Evolutionary conservation across 2,797 vertebrate genomes (phyloP), one percentile per base, ranked within the genome.

Genomic region (Bothrops alternatus): DNA sequence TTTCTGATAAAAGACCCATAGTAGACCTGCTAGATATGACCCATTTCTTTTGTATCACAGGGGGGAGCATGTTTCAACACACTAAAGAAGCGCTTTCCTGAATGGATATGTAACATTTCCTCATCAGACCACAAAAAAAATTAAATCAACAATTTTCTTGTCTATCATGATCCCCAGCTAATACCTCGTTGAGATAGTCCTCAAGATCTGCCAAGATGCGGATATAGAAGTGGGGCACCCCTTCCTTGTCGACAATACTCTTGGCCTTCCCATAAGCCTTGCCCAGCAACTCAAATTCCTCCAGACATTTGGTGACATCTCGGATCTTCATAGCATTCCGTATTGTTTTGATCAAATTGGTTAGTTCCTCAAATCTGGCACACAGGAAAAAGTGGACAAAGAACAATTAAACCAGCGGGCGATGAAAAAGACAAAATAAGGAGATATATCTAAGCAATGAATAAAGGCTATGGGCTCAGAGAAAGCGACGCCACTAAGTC

Each of bases 281-380:
- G 95, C 98, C 98, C 63, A 99, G 95, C 96, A 98, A 98, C 96
- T 99, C 99, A 96, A 99, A 99, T 95, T 99, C 99, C 97, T 99
- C 99, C 93, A 99, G 95, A 96, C 98, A 99, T 95, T 99, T 98
- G 90, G 99, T 97, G 97, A 99, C 98, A 97, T 99, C 99, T 1
- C 98, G 97, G 93, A 99, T 99, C 97, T 99, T 99, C 98, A 99
- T 99, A 89, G 99, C 99, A 94, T 99, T 99, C 47, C 98, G 98
- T 94, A 99, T 99, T 1, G 99, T 99, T 94, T 98, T 98, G 94
- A 99, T 99, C 86, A 98, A 96, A 96, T 99, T 99, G 32, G 98
- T 99, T 94, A 99, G 96, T 97, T 99, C 99, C 95, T 99, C 99
- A 96, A 99, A 99, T 96, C 99, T 99, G 87, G 25, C 25, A 78